Conservation (phyloP, 2,113 vertebrate genomes). For the Origma solitaria region DNA sequence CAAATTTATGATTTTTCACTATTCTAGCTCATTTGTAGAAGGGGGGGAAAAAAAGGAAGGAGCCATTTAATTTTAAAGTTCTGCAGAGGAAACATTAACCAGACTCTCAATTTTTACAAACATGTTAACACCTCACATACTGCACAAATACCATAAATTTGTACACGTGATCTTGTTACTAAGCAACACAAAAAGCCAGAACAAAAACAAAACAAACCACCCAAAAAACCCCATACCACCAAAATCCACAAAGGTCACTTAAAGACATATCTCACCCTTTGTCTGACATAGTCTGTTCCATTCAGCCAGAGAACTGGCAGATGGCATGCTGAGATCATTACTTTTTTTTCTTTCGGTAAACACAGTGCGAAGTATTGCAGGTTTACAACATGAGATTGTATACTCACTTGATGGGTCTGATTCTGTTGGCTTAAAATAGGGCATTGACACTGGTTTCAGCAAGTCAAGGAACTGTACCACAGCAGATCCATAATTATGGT, state of each 20-base stretch:
- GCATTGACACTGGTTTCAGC: not conserved
- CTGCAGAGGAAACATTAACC: not conserved
- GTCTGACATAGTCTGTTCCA: not conserved
- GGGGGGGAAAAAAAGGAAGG: not conserved
- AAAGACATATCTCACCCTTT: not conserved
- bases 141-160: not conserved
- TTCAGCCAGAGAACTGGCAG: not conserved
- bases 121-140: not conserved
- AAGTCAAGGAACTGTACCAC: not conserved
- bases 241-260: not conserved
- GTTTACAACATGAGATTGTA: not conserved
- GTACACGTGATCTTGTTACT: not conserved
- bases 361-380: not conserved
- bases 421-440: not conserved
- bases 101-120: not conserved
- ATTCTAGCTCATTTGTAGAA: not conserved
- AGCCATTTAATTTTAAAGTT: not conserved
- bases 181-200: not conserved
- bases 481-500: not conserved
- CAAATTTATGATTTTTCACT: not conserved
- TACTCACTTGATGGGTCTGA: not conserved
- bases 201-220: not conserved
- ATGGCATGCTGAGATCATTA: conserved; percentile 11
- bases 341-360: not conserved
- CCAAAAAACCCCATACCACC: not conserved